A percentile compares a stretch with the other conserved stretches of the same genome.
These are phyloP conservation scores for Eurystomus glaucurus DNA, from an alignment of 2,797 vertebrate genomes.

Conservation along the genomic window DNA sequence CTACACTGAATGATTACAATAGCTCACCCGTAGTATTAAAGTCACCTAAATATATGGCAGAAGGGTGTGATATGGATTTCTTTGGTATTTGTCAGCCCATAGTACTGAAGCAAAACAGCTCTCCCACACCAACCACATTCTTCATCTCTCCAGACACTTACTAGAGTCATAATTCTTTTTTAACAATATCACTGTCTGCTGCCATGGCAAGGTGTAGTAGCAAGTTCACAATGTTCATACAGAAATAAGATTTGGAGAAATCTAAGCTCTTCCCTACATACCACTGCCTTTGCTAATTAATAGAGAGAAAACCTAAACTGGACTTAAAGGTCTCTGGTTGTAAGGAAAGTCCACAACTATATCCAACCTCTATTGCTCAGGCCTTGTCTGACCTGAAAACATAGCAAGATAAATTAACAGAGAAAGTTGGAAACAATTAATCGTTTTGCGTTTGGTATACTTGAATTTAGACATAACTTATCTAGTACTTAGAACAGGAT, in stretches of 20 bases:
- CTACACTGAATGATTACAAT: not conserved
- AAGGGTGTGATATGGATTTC: not conserved
- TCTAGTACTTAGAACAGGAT: not conserved
- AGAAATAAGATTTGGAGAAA: not conserved
- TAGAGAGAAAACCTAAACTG: not conserved
- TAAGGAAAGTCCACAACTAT: not conserved
- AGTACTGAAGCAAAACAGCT: not conserved
- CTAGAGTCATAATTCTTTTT: not conserved
- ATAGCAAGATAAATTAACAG: not conserved
- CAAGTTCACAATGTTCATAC: not conserved
- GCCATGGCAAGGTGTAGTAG: not conserved
- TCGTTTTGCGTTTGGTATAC: not conserved
- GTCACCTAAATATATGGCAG: not conserved
- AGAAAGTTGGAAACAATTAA: not conserved
- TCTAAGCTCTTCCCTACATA: not conserved
- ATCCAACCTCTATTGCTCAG: not conserved
- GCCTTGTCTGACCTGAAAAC: not conserved
- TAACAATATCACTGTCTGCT: not conserved
- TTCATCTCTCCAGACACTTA: not conserved
- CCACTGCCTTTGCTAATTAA: not conserved
- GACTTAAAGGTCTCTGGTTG: not conserved
- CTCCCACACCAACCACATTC: not conserved
- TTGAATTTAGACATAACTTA: not conserved
- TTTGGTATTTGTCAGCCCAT: not conserved
- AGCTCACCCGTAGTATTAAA: not conserved